Evolutionary conservation across 2,797 vertebrate genomes (phyloP).

Genomic region (Chrosomus eos): DNA sequence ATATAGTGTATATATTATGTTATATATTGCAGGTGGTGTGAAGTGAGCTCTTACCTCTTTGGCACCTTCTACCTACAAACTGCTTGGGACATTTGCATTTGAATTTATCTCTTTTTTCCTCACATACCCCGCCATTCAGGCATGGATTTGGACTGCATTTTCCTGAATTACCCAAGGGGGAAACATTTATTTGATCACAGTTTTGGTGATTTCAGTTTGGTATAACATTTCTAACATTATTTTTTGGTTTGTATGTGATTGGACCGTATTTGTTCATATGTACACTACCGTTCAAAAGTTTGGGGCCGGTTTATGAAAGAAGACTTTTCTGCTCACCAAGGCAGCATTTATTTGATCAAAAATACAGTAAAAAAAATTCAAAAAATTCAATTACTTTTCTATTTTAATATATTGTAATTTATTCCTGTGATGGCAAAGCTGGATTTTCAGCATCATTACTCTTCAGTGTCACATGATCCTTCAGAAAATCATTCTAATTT

Average conservation of each 20-base stretch:
- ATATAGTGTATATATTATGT: too few relatives aligned
- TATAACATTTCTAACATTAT: background rate
- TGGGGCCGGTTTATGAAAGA: background rate
- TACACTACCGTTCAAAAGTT: background rate
- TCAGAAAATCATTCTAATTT: background rate
- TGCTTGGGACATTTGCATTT: conserved; percentile 74
- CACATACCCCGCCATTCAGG: conserved; percentile 72
- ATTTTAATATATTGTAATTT: background rate
- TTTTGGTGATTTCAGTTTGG: background rate
- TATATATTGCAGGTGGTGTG: background rate
- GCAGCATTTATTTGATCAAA: background rate
- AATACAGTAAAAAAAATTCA: too few relatives aligned
- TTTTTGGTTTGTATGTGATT: background rate
- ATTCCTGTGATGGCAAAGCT: background rate
- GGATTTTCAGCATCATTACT: background rate
- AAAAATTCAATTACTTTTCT: background rate
- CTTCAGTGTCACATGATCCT: background rate
- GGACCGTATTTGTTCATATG: background rate
- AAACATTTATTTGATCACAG: background rate
- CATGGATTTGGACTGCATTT: conserved; percentile 76
- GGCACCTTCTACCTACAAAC: conserved; percentile 74
- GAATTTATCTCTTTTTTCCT: conserved; percentile 61
- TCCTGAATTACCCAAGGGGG: conserved; percentile 62
- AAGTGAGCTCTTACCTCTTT: conserved; percentile 69
- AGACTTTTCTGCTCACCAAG: background rate